Evolutionary conservation across 2,888 invertebrate species (phyloP).

Genomic region (Dyspetes luteomarginatus): DNA sequence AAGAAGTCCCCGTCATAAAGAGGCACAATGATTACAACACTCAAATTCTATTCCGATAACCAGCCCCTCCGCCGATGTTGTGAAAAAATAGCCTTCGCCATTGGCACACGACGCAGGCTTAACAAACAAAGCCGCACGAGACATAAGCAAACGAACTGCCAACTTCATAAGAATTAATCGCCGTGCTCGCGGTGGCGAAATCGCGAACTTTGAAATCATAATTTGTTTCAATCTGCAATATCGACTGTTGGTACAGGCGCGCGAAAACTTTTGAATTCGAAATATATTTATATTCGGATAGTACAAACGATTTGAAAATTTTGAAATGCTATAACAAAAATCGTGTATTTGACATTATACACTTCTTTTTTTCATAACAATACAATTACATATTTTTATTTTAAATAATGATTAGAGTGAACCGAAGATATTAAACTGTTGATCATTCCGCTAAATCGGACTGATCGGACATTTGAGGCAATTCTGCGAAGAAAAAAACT

Average conservation of each 20-base stretch:
- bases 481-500: too few species aligned
- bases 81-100: constrained; percentile 42
- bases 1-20: constrained; percentile 51
- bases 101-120: background rate
- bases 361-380: too few species aligned
- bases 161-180: background rate
- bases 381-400: too few species aligned
- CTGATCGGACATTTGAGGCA: too few species aligned
- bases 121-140: background rate
- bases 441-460: too few species aligned
- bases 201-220: background rate
- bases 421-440: too few species aligned
- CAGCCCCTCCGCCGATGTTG: constrained; percentile 36
- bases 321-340: too few species aligned
- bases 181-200: background rate
- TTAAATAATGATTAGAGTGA: too few species aligned
- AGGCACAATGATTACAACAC: background rate
- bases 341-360: too few species aligned
- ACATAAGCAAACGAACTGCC: background rate
- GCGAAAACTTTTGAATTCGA: too few species aligned
- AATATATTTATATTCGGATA: too few species aligned
- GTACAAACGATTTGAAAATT: too few species aligned
- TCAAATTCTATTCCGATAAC: constrained; percentile 26
- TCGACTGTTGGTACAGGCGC: background rate
- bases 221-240: background rate